A percentile compares a stretch with the other conserved stretches of the same genome.
Conservation (phyloP, 2,888 invertebrate genomes). For the Cerceris rybyensis region DNA sequence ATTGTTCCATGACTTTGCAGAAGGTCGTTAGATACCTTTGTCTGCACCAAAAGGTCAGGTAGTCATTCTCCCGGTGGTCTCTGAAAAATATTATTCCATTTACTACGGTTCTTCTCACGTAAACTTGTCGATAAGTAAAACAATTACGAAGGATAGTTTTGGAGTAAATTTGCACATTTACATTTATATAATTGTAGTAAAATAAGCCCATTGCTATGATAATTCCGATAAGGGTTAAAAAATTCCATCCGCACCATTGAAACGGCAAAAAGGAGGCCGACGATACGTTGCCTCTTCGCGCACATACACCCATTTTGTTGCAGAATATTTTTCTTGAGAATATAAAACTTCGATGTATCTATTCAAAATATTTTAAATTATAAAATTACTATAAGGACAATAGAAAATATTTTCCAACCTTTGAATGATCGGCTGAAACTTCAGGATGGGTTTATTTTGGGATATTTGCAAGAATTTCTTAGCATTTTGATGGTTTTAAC, state of each 20-base stretch:
- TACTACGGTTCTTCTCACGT: no score
- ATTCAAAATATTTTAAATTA: not conserved
- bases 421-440: not conserved
- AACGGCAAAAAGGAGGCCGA: slow-evolving; percentile 37
- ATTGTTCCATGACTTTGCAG: no score
- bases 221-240: slow-evolving; percentile 63
- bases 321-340: not conserved
- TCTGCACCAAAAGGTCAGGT: no score
- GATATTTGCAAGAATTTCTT: not conserved
- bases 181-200: slow-evolving; percentile 47
- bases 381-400: not conserved
- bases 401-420: not conserved
- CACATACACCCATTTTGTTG: slow-evolving; percentile 56
- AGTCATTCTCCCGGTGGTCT: no score
- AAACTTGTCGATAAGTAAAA: not conserved
- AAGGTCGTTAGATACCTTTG: no score
- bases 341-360: not conserved
- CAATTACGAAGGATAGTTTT: not conserved
- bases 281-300: slow-evolving; percentile 4
- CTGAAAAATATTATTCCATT: no score
- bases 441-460: not conserved
- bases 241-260: slow-evolving; percentile 69
- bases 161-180: slow-evolving; percentile 18
- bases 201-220: slow-evolving; percentile 52
- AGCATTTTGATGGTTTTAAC: not conserved